These are phyloP conservation scores for Caradrina clavipalpis DNA, from an alignment of 2,888 invertebrate species.

Conservation along the genomic window DNA sequence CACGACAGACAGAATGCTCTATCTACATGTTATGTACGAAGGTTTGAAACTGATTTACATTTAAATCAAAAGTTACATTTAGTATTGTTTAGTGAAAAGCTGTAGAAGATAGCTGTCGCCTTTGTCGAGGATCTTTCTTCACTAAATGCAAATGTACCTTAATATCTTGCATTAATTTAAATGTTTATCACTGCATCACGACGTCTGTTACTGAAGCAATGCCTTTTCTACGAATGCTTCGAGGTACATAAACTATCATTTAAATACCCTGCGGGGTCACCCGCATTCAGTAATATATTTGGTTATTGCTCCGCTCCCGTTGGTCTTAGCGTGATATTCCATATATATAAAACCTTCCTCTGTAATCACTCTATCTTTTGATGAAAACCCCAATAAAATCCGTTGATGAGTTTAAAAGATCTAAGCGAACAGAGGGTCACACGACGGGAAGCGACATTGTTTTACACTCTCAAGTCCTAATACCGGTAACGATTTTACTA, in stretches of 20 bases:
- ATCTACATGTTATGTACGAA: conserved; percentile 24
- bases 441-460: too few relatives aligned
- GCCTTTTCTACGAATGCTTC: not conserved
- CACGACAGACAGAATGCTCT: conserved; percentile 61
- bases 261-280: too few relatives aligned
- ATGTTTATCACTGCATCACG: not conserved
- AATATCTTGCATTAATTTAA: not conserved
- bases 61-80: conserved; percentile 36
- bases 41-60: conserved; percentile 42
- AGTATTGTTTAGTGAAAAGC: not conserved
- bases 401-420: too few relatives aligned
- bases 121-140: not conserved
- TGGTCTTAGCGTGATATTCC: too few relatives aligned
- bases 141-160: conserved; percentile 1
- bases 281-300: too few relatives aligned
- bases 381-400: too few relatives aligned
- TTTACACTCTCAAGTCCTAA: not conserved
- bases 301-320: too few relatives aligned
- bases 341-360: too few relatives aligned
- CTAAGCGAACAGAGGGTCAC: too few relatives aligned
- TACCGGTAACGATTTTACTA: not conserved
- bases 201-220: not conserved
- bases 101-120: not conserved
- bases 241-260: too few relatives aligned
- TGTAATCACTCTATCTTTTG: too few relatives aligned